A percentile compares a stretch with the other conserved stretches of the same genome.
phyloP scores from a whole-genome alignment of 1,140 invertebrate genomes.

The Probaryconus sp. region DNA sequence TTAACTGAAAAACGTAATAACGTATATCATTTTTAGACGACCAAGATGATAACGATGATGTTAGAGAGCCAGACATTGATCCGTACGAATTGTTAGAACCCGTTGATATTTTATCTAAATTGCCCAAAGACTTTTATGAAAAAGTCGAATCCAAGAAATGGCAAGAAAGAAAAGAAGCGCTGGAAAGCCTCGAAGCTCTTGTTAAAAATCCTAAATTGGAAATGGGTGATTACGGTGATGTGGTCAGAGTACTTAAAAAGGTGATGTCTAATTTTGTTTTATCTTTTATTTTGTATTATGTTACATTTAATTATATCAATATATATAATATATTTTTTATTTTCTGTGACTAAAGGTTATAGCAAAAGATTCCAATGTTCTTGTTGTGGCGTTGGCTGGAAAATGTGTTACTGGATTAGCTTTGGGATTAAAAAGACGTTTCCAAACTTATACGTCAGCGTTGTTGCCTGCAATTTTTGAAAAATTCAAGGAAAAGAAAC shows the following conservation, averaged over 20 bases:
- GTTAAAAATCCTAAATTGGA: conserved; percentile 92
- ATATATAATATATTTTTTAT: background rate
- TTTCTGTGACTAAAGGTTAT: conserved; percentile 81
- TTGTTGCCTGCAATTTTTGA: conserved; percentile 91
- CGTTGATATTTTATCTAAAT: conserved; percentile 93
- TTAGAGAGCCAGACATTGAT: conserved; percentile 86
- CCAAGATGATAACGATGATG: conserved; percentile 80
- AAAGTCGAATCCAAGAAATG: conserved; percentile 98
- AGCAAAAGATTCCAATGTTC: conserved; percentile 96
- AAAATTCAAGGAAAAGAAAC: conserved; percentile 99
- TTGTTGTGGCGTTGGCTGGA: conserved; percentile 91
- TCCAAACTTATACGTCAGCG: conserved; percentile 89
- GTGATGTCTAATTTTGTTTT: conserved; percentile 75
- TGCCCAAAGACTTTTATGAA: conserved; percentile 98
- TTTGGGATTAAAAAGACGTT: conserved; percentile 91
- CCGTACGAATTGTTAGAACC: conserved; percentile 94
- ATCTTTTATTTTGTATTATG: background rate
- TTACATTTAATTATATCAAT: background rate
- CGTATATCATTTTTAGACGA: no score
- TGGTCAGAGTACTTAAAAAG: conserved; percentile 93
- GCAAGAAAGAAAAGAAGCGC: conserved; percentile 95
- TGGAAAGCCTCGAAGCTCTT: conserved; percentile 89
- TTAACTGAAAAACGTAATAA: no score
- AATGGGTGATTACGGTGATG: conserved; percentile 93
- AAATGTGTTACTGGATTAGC: conserved; percentile 92